Percentiles rank a stretch among this genome's conserved stretches.
phyloP scores from a whole-genome alignment of 2,113 vertebrate species.

The Martes martes region DNA sequence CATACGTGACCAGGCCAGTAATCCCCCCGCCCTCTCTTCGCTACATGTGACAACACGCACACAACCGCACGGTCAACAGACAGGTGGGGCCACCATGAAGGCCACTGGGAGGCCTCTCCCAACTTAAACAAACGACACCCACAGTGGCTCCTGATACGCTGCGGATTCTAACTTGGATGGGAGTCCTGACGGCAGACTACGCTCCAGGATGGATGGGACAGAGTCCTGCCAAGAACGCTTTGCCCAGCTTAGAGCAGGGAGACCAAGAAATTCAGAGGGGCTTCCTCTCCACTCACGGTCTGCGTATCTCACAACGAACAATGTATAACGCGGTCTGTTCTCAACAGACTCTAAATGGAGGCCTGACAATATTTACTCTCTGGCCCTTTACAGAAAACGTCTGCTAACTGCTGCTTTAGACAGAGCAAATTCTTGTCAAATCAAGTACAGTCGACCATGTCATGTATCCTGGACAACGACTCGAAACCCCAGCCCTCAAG shows the following conservation, averaged over 20 bases:
- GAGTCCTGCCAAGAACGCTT: background rate
- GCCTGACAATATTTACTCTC: background rate
- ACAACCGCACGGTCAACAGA: background rate
- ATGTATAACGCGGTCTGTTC: background rate
- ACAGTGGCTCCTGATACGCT: background rate
- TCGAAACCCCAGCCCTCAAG: background rate
- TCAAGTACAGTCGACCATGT: too few species aligned
- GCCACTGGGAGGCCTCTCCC: background rate
- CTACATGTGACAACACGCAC: rapidly evolving
- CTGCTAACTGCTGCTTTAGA: background rate
- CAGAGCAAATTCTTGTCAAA: background rate
- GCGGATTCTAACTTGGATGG: background rate
- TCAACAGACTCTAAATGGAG: background rate
- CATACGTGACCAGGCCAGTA: background rate
- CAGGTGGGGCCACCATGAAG: background rate
- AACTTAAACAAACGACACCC: background rate
- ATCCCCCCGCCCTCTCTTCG: background rate
- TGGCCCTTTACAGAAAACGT: background rate
- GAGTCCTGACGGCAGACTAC: background rate
- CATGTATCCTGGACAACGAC: rapidly evolving
- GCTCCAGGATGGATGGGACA: background rate
- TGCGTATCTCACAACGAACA: background rate
- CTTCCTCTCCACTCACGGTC: background rate
- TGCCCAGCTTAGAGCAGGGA: background rate
- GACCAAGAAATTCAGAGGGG: background rate